These are phyloP conservation scores for Ceratoteleas bidentatus DNA, from an alignment of 1,140 invertebrate genomes.

Conservation along the genomic window DNA sequence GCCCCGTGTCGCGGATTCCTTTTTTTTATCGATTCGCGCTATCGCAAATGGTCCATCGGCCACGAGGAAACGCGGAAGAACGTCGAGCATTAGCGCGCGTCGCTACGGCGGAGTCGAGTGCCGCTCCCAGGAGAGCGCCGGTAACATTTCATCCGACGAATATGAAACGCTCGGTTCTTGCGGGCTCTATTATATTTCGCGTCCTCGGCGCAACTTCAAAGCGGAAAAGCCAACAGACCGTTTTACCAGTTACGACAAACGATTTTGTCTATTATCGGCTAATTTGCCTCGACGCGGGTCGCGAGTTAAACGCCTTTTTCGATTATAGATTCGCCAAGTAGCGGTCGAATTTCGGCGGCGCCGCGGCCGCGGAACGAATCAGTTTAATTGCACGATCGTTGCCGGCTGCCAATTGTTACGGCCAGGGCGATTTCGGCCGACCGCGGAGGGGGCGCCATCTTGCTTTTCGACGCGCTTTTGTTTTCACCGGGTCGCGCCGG, in stretches of 20 bases:
- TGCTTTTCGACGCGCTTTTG: no score
- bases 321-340: conserved; percentile 1
- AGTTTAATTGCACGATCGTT: conserved; percentile 17
- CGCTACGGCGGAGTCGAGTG: conserved; percentile 17
- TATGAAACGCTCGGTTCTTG: conserved; percentile 58
- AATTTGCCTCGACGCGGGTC: conserved; percentile 51
- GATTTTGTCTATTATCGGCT: conserved; percentile 62
- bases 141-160: conserved; percentile 52
- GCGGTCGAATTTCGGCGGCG: conserved; percentile 11
- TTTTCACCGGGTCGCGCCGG: no score
- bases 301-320: conserved; percentile 50
- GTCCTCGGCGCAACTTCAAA: conserved; percentile 54
- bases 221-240: conserved; percentile 57
- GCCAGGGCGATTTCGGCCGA: no score
- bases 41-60: conserved; percentile 40
- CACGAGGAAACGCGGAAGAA: conserved; percentile 32
- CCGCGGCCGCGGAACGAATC: conserved; percentile 14
- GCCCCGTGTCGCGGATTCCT: conserved; percentile 20
- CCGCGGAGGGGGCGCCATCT: no score
- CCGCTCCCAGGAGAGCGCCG: conserved; percentile 34
- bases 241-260: conserved; percentile 59
- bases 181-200: conserved; percentile 56
- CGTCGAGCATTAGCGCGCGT: conserved; percentile 29
- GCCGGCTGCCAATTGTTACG: no score
- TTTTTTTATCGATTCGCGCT: conserved; percentile 30